phyloP scores from a whole-genome alignment of 2,113 vertebrate species.

The Coptodon rendalli region DNA sequence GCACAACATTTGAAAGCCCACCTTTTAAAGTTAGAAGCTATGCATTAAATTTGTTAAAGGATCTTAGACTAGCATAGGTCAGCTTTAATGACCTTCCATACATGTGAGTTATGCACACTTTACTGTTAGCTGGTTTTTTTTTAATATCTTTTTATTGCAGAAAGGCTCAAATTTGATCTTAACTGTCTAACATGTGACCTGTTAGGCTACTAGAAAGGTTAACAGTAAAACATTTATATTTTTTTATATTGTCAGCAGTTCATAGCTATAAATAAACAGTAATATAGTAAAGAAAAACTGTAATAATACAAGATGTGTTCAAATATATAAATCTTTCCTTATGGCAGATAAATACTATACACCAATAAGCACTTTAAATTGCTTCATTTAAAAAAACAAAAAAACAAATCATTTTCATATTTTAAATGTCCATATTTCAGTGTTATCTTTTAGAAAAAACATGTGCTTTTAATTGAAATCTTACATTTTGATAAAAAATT shows the following conservation, averaged over 20 bases:
- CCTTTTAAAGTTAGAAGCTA: background rate
- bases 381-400: background rate
- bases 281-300: background rate
- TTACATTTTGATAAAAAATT: background rate
- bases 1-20: background rate
- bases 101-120: background rate
- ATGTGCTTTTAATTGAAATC: background rate
- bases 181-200: background rate
- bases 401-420: accelerated
- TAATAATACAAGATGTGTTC: background rate
- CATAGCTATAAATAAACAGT: background rate
- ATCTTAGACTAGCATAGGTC: background rate
- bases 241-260: accelerated
- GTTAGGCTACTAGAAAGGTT: background rate
- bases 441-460: background rate
- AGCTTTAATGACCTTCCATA: background rate
- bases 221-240: background rate
- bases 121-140: too few species aligned
- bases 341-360: background rate
- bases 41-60: background rate
- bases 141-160: background rate
- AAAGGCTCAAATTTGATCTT: background rate
- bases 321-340: background rate
- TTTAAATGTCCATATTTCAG: background rate
- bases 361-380: background rate